phyloP scores from a whole-genome alignment of 2,797 vertebrate species.

The Champsocephalus gunnari region DNA sequence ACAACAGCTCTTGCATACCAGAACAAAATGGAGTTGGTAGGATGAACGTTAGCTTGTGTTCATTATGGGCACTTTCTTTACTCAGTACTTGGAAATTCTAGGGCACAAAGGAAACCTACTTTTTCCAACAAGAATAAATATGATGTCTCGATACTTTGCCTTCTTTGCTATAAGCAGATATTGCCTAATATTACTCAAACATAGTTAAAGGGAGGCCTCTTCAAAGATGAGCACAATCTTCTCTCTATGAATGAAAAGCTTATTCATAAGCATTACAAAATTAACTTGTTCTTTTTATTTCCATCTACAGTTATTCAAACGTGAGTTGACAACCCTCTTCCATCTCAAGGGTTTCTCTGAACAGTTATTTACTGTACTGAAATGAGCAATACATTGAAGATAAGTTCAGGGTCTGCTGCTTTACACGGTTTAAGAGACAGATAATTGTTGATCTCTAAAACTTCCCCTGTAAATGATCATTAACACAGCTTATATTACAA shows the following conservation, averaged over 20 bases:
- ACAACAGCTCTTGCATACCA: slow-evolving; percentile 40
- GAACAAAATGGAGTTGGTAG: background rate
- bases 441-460: background rate
- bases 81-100: background rate
- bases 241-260: background rate
- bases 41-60: background rate
- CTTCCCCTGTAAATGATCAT: background rate
- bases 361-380: background rate
- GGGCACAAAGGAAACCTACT: slow-evolving; percentile 4
- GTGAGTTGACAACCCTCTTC: background rate
- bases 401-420: background rate
- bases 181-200: background rate
- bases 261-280: background rate
- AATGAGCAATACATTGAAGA: no score
- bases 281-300: background rate
- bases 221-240: background rate
- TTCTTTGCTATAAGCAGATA: background rate
- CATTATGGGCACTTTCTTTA: background rate
- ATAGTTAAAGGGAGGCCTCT: background rate
- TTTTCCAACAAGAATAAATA: background rate
- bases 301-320: background rate
- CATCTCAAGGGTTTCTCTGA: background rate
- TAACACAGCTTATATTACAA: background rate
- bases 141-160: background rate
- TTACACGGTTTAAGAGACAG: background rate